Conservation (phyloP, 2,797 vertebrate species). For the Enteromius unitaeniatus region DNA sequence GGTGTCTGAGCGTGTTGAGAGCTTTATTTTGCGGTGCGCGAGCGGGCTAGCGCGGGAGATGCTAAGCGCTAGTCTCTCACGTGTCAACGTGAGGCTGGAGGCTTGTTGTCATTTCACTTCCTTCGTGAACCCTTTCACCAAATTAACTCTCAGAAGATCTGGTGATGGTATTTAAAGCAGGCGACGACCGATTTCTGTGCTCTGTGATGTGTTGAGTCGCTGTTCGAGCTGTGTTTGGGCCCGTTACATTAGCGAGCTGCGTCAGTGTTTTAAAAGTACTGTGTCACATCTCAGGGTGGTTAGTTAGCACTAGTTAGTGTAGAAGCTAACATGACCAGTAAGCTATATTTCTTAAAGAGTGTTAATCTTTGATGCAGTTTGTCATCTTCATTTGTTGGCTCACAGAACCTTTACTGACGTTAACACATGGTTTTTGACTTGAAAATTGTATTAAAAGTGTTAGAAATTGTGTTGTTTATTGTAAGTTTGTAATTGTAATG, state of each 20-base stretch:
- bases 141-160: neutral
- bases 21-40: conserved; percentile 7
- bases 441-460: neutral
- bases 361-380: neutral
- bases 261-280: neutral
- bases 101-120: conserved; percentile 28
- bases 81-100: conserved; percentile 41
- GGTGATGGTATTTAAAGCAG: neutral
- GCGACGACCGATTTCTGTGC: neutral
- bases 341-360: neutral
- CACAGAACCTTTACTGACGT: neutral
- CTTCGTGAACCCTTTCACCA: neutral
- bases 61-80: conserved; percentile 49
- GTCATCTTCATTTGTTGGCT: neutral
- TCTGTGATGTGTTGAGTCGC: neutral
- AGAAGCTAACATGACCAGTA: too few relatives aligned
- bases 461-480: neutral
- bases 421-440: neutral
- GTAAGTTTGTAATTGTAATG: neutral
- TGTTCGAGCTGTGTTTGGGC: neutral
- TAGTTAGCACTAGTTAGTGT: neutral
- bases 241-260: conserved; percentile 13
- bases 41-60: conserved; percentile 46
- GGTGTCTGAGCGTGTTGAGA: neutral
- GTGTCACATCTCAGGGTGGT: neutral